Base-by-base conservation (phyloP, 2,797 vertebrate species). In the Hozukius guyotensis region DNA sequence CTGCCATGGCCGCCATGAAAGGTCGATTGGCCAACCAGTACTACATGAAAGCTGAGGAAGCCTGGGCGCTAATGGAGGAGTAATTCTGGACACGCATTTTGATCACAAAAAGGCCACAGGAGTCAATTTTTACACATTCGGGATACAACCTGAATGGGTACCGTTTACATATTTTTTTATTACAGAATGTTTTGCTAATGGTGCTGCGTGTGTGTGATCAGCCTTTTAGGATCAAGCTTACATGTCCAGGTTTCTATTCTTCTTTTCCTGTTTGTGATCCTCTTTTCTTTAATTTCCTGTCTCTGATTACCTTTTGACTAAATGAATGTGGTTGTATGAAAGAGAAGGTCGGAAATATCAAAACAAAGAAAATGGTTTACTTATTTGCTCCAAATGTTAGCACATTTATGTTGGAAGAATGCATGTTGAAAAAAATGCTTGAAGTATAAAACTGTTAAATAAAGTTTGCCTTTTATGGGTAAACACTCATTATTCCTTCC, bases 11-110 rank as follows among this genome's bases (percentile, higher is more conserved):
- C 66, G 97, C 97, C 59, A 98, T 99, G 98, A 99, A 99, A 72
- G 99, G 99, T 62, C 95, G 98, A 20, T 88, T 99, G 82, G 98
- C 99, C 53, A 99, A 97, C 90, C 95, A 97, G 84, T 99, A 98
- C 92, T 99, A 99, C 87, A 94, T 98, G 94, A 98, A 97, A 90
- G 98, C 98, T 0, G 99, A 99, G 81, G 97, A 98, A 82, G 98
- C 97, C 63, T 99, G 98, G 98, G 96, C 97, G 0, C 88, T 96
- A 77, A 97, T 99, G 96, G 97, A 99, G 85, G 97, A 98, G 69
- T 97, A 81, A 84, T 8, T 49, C 31, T 24, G 31, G 31, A 62
- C 0, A n/a, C 3, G 3, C 5, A 4, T 49, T 75, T 55, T 6
- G 2, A 2, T 38, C 10, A n/a, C 2, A 57, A 49, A 78, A 32